Conservation (phyloP, 2,113 vertebrate species). For the Prunella fulvescens region DNA sequence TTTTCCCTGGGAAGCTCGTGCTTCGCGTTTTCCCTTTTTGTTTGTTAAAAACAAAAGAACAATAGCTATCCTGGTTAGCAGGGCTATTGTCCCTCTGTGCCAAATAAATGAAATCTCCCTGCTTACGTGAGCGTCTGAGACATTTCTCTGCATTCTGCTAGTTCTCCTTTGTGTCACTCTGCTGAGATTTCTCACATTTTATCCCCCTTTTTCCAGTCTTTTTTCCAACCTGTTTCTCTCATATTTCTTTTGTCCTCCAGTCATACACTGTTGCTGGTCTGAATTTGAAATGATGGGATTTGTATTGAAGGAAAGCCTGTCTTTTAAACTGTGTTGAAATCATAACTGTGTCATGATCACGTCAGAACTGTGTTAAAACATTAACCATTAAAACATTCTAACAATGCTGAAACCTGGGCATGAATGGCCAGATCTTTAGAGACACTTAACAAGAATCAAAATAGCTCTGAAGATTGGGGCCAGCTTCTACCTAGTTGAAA, state of each 20-base stretch:
- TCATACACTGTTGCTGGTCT: neutral
- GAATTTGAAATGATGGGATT: neutral
- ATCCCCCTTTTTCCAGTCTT: neutral
- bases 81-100: slow-evolving; percentile 23
- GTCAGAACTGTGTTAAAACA: neutral
- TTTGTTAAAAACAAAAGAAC: slow-evolving; percentile 64
- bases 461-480: neutral
- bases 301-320: neutral
- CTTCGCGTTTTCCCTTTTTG: slow-evolving; percentile 14
- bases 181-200: neutral
- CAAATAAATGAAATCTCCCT: slow-evolving; percentile 47
- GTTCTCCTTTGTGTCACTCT: neutral
- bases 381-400: neutral
- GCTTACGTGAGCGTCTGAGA: slow-evolving; percentile 14
- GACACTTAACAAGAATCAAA: neutral
- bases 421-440: neutral
- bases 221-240: neutral
- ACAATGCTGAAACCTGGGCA: neutral
- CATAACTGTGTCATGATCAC: neutral
- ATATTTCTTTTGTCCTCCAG: neutral
- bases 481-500: neutral
- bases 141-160: slow-evolving; percentile 26
- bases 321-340: neutral
- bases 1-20: slow-evolving; percentile 55
- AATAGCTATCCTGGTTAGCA: slow-evolving; percentile 48